Conservation (phyloP, 2,113 vertebrate genomes). For the Hyperoodon ampullatus region DNA sequence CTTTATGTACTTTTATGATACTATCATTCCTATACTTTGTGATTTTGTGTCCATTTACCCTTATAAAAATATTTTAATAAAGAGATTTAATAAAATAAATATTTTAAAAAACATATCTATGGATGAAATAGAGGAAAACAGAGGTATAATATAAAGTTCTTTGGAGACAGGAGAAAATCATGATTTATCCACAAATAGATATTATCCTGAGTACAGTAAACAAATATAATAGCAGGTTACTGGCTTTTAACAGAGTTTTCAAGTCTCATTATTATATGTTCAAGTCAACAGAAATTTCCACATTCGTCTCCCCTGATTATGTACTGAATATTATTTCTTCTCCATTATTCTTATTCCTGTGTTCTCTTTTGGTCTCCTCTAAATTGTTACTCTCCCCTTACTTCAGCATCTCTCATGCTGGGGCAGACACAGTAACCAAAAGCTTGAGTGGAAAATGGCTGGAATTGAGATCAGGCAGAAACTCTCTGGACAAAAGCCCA, state of each 20-base stretch:
- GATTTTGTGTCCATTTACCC: background rate
- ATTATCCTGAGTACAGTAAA: slow-evolving; percentile 62
- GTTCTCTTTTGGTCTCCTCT: background rate
- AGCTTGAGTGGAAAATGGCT: background rate
- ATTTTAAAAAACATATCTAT: background rate
- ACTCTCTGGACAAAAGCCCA: background rate
- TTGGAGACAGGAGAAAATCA: slow-evolving; percentile 46
- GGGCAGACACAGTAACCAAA: background rate
- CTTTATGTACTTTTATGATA: background rate
- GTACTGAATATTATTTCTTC: background rate
- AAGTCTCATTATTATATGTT: slow-evolving; percentile 55
- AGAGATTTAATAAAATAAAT: background rate
- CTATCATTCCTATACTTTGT: background rate
- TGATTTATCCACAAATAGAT: slow-evolving; percentile 29
- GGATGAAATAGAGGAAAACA: background rate
- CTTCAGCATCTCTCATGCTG: background rate
- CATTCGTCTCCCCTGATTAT: background rate
- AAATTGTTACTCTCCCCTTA: background rate
- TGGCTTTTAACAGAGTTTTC: slow-evolving; percentile 53
- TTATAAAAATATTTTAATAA: slow-evolving; percentile 45
- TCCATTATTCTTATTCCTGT: background rate
- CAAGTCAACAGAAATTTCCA: slow-evolving; percentile 56
- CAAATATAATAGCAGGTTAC: slow-evolving; percentile 54
- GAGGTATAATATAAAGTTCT: slow-evolving; percentile 20
- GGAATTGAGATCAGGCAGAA: slow-evolving; percentile 5